These are phyloP conservation scores for Parauchenoglanis ngamensis DNA, from an alignment of 2,797 vertebrate genomes.

Conservation along the genomic window DNA sequence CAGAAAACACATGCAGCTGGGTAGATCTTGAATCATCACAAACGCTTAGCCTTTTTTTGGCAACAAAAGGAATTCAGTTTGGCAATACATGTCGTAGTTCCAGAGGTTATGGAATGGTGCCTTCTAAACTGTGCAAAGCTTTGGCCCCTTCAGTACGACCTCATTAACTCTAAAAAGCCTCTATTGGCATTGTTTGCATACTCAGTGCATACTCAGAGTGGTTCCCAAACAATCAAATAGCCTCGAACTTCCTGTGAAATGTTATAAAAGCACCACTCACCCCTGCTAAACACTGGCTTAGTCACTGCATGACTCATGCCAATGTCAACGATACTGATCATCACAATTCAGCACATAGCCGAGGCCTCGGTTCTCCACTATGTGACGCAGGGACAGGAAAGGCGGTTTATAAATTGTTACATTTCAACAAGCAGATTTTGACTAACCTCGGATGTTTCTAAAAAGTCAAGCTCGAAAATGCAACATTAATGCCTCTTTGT, in stretches of 20 bases:
- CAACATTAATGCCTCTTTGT: neutral
- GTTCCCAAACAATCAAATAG: constrained; percentile 39
- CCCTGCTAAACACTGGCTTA: constrained; percentile 45
- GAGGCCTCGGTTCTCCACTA: constrained; percentile 3
- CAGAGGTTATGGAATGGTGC: neutral
- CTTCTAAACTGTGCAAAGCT: neutral
- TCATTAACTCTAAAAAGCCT: constrained; percentile 17
- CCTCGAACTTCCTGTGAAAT: constrained; percentile 46
- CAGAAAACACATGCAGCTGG: constrained; percentile 14
- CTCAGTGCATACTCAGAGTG: constrained; percentile 8
- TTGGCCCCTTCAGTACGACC: neutral
- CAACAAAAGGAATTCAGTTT: neutral
- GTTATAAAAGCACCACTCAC: constrained; percentile 15
- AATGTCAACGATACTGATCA: constrained; percentile 6
- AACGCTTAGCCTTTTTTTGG: constrained; percentile 3
- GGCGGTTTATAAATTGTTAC: neutral
- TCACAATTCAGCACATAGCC: constrained; percentile 8
- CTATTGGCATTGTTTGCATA: constrained; percentile 35
- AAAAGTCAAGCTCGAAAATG: neutral
- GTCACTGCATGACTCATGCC: constrained; percentile 50
- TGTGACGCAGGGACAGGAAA: constrained; percentile 2
- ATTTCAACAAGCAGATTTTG: neutral
- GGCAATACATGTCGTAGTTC: neutral
- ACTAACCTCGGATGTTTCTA: constrained; percentile 3
- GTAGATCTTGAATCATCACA: constrained; percentile 31